A percentile compares a stretch with the other conserved stretches of the same genome.
phyloP scores from a whole-genome alignment of 1,140 invertebrate genomes.

The Lysiphlebus fabarum region DNA sequence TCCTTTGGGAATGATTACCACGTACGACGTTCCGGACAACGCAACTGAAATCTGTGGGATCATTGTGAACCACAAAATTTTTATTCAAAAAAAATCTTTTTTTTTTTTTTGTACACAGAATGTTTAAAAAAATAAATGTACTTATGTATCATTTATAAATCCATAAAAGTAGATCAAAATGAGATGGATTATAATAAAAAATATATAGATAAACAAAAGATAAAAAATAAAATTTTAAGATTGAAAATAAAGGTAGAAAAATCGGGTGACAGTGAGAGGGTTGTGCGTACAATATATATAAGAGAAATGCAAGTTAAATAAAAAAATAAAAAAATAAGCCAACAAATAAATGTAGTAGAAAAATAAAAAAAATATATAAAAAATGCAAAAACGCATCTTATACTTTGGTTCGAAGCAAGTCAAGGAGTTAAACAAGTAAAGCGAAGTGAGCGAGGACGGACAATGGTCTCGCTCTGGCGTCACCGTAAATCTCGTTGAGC shows the following conservation, averaged over 20 bases:
- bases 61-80: not conserved
- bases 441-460: conserved; percentile 54
- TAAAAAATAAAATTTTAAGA: not conserved
- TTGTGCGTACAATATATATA: conserved; percentile 1
- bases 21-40: not conserved
- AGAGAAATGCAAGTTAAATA: not conserved
- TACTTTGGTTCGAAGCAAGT: conserved; percentile 24
- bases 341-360: conserved; percentile 1
- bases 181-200: not conserved
- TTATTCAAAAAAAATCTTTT: too few species aligned
- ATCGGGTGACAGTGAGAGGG: conserved; percentile 16
- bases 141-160: conserved; percentile 2
- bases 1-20: conserved; percentile 7
- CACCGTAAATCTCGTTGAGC: conserved; percentile 56
- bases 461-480: conserved; percentile 56
- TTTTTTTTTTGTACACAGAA: too few species aligned
- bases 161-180: conserved; percentile 14
- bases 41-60: conserved; percentile 9
- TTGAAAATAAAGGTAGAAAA: conserved; percentile 8
- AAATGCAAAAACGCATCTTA: not conserved
- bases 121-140: too few species aligned
- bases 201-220: not conserved
- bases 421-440: conserved; percentile 46
- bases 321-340: too few species aligned
- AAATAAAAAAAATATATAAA: conserved; percentile 11